These are phyloP conservation scores for Pachydiplax longipennis DNA, from an alignment of 2,888 invertebrate species.

Conservation along the genomic window DNA sequence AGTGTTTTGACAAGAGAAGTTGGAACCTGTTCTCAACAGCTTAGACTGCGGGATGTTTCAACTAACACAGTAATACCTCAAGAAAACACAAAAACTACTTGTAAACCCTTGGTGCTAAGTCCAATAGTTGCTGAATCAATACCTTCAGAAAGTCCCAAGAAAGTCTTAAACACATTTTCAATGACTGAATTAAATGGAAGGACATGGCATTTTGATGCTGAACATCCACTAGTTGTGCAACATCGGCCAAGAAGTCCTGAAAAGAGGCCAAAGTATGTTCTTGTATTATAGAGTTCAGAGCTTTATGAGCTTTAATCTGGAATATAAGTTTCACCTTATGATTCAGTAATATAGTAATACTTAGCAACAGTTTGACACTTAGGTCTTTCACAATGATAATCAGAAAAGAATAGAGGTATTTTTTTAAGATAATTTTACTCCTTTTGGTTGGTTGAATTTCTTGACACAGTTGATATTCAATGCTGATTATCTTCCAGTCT, in stretches of 20 bases:
- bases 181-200: conserved; percentile 10
- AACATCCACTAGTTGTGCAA: not conserved
- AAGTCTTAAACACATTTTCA: not conserved
- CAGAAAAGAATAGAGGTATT: too few species aligned
- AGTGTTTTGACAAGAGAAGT: conserved; percentile 69
- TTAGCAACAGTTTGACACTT: too few species aligned
- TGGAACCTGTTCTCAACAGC: conserved; percentile 64
- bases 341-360: too few species aligned
- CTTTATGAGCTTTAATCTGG: not conserved
- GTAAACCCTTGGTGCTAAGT: not conserved
- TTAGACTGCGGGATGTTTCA: conserved; percentile 52
- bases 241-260: not conserved
- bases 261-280: not conserved
- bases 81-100: not conserved
- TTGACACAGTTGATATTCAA: too few species aligned
- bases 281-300: not conserved
- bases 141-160: not conserved
- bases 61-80: conserved; percentile 9
- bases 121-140: not conserved
- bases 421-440: too few species aligned
- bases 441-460: too few species aligned
- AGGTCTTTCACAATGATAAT: too few species aligned
- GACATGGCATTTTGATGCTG: conserved; percentile 16
- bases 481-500: too few species aligned
- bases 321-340: not conserved